phyloP scores from a whole-genome alignment of 1,140 invertebrate species.

The Hyles euphorbiae region DNA sequence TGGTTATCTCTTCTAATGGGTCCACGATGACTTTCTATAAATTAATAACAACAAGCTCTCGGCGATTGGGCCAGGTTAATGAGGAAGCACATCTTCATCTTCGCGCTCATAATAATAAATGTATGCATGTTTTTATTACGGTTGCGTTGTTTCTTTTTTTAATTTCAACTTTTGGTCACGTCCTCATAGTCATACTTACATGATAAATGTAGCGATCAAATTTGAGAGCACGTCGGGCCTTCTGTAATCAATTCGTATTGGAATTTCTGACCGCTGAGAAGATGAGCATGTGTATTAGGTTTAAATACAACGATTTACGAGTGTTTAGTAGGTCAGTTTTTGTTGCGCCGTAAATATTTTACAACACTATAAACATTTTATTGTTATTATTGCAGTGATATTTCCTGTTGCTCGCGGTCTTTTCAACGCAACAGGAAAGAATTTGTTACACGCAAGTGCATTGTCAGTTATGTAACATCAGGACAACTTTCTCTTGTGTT shows the following conservation, averaged over 20 bases:
- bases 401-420: slow-evolving; percentile 30
- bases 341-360: slow-evolving; percentile 38
- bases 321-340: not conserved
- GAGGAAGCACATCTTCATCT: slow-evolving; percentile 62
- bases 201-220: too few relatives aligned
- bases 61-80: slow-evolving; percentile 61
- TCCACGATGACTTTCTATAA: slow-evolving; percentile 71
- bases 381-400: slow-evolving; percentile 31
- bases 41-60: slow-evolving; percentile 65
- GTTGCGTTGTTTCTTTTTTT: slow-evolving; percentile 34
- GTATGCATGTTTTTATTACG: slow-evolving; percentile 44
- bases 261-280: too few relatives aligned
- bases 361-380: slow-evolving; percentile 34
- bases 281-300: too few relatives aligned
- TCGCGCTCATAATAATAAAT: slow-evolving; percentile 30
- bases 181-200: slow-evolving; percentile 15
- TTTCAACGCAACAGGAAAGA: slow-evolving; percentile 39
- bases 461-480: slow-evolving; percentile 20
- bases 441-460: slow-evolving; percentile 35
- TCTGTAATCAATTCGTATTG: slow-evolving; percentile 1
- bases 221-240: slow-evolving; percentile 2
- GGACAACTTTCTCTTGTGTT: not conserved
- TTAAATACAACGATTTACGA: too few relatives aligned
- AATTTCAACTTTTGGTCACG: slow-evolving; percentile 37
- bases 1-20: slow-evolving; percentile 67